Base-by-base conservation (phyloP, 2,888 invertebrate genomes). In the Sinopyrophorus schimmeli region DNA sequence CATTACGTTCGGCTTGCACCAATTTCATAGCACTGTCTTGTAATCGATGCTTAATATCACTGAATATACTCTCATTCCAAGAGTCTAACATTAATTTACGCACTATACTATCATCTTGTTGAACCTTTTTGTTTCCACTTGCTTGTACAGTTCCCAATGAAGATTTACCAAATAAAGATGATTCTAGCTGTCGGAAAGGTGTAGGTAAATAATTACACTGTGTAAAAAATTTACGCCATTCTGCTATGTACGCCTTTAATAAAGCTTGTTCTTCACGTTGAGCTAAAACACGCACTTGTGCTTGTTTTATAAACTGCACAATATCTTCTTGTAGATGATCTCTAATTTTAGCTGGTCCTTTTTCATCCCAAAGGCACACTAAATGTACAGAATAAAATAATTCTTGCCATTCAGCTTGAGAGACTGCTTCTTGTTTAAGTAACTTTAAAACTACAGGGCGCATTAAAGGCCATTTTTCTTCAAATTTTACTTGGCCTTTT, bases 221-320 rank as follows among this genome's bases (percentile, higher is more conserved):
- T 3, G 94, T 92, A 71, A 96, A 97, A 77, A 97, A 99, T 70
- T 94, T 95, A 35, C 93, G 83, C 99, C 99, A 99, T 75, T 99
- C 98, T 3, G 88, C 84, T 62, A 98, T 98, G 72, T 99, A 99
- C 1, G 96, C 92, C 73, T 93, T 94, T 4, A 99, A 78, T 21
- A 99, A 79, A 1, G 95, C 93, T 70, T 96, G 94, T 64, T 98
- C 97, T 68, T 97, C 96, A 54, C 91, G 83, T 68, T 96, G 92
- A 0, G 90, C 86, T 56, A 94, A 77, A 1, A 99, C 96, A 63
- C 92, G 80, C 64, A 82, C 83, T 72, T 95, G 94, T 17, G 95
- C 95, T 71, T 93, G 89, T 68, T 89, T 89, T 59, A 97, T 96
- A 72, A 95, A 97, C 69, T 92, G 89, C 67, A 92, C 86, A 55